Evolutionary conservation across 2,113 vertebrate genomes (phyloP), one percentile per base, ranked within the genome.

Genomic region (Oncorhynchus nerka): DNA sequence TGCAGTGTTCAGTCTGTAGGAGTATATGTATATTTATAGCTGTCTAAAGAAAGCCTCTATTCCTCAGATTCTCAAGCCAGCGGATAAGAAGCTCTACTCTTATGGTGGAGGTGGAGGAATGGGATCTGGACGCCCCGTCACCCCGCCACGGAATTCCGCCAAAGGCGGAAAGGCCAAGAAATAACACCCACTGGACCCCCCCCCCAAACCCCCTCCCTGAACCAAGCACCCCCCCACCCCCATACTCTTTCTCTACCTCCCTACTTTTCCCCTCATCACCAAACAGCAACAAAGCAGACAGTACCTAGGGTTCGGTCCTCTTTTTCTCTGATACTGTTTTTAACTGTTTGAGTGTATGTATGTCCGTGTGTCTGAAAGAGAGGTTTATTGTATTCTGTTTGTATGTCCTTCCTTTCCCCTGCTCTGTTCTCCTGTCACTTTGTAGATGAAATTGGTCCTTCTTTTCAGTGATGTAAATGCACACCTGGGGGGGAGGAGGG

Each of bases 51-150:
- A 15, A 51, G 20, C 30, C 7, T 70, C 9, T 65, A 1, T 83
- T 6, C 19, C 7, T 64, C 79, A 99, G 97, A 99, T 98, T 80
- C 92, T 99, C 86, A 99, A 99, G 86, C 97, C 97, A 22, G 97
- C 97, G 0, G 97, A 98, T 92, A 99, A 98, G 94, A 99, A 98
- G 92, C 94, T 97, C 88, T 96, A 96, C 88, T 95, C 95, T 79
- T 98, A 98, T 0, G 95, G 96, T 34, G 95, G 94, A 79, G 92
- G 95, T 34, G 96, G 95, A 73, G 95, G 90, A 75, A 88, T 97
- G 28, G 95, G 95, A 0, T 92, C 92, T 7, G 96, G 96, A n/a
- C 93, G 97, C 73, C 97, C 97, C 0, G 94, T 98, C 75, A 98
- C 97, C 55, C 97, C 97, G 0, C 97, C 97, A 1, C 94, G 97